These are phyloP conservation scores for Acanthococcus lagerstroemiae DNA, from an alignment of 2,888 invertebrate genomes.

Conservation along the genomic window DNA sequence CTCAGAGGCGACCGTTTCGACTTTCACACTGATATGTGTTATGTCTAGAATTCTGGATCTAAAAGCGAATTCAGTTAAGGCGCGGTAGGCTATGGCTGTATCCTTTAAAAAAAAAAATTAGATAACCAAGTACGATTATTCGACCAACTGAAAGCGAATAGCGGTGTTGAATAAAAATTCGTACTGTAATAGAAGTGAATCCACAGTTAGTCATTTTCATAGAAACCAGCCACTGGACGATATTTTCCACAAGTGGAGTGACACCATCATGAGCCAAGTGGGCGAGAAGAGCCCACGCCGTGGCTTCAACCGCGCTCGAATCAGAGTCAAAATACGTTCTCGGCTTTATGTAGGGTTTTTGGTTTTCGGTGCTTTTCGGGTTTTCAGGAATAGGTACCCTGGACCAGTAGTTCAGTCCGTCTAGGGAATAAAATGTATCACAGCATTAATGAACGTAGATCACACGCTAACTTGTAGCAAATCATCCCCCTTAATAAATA, in stretches of 20 bases:
- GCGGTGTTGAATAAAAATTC: background rate
- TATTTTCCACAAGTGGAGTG: slow-evolving; percentile 41
- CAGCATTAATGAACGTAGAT: background rate
- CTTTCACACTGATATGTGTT: slow-evolving; percentile 41
- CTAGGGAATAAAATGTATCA: slow-evolving; percentile 38
- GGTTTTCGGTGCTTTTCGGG: slow-evolving; percentile 41
- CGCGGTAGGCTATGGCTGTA: slow-evolving; percentile 46
- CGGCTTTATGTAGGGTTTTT: slow-evolving; percentile 42
- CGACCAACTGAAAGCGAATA: background rate
- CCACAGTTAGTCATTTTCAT: slow-evolving; percentile 43
- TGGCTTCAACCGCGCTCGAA: slow-evolving; percentile 47
- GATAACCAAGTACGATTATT: too few relatives aligned
- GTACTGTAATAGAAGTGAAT: slow-evolving; percentile 43
- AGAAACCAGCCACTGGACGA: slow-evolving; percentile 43
- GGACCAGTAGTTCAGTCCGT: slow-evolving; percentile 44
- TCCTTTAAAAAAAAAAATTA: slow-evolving; percentile 41
- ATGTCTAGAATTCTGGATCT: slow-evolving; percentile 43
- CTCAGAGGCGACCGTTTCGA: slow-evolving; percentile 40
- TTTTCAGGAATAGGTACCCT: slow-evolving; percentile 38
- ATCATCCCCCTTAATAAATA: too few relatives aligned
- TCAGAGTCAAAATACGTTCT: slow-evolving; percentile 44
- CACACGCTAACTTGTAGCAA: background rate
- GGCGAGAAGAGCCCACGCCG: slow-evolving; percentile 47
- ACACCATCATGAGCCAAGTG: slow-evolving; percentile 43
- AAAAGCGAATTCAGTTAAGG: slow-evolving; percentile 45